These are phyloP conservation scores for Mactra quadrangularis DNA, from an alignment of 1,140 invertebrate species.

Conservation along the genomic window DNA sequence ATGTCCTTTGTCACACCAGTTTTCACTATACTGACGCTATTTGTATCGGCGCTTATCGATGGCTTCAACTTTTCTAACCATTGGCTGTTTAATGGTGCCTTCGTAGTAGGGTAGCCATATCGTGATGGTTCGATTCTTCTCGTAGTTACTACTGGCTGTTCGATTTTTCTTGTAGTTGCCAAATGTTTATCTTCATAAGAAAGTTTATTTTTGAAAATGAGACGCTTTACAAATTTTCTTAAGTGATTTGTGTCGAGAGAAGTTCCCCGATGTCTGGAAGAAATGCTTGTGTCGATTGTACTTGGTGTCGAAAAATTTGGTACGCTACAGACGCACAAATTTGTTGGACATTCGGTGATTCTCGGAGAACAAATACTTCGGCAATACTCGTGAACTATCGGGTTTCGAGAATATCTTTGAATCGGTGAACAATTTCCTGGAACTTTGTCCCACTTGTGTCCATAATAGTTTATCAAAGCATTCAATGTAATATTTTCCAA, in stretches of 20 bases:
- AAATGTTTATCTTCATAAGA: background rate
- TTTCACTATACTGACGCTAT: no score
- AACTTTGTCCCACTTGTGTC: background rate
- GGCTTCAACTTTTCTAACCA: no score
- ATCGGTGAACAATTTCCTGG: background rate
- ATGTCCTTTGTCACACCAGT: no score
- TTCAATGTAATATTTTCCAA: constrained; percentile 4
- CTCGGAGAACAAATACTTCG: constrained; percentile 1
- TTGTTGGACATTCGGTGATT: background rate
- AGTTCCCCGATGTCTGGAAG: background rate
- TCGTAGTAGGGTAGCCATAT: no score
- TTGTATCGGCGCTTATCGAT: no score
- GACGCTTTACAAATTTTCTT: constrained; percentile 7
- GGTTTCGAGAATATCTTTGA: background rate
- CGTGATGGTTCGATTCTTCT: no score
- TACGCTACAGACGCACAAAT: constrained; percentile 1
- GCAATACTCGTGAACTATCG: constrained; percentile 41
- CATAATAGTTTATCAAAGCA: constrained; percentile 4
- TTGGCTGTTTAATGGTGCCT: no score
- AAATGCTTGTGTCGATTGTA: background rate
- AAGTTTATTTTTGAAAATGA: constrained; percentile 2
- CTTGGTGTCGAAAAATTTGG: background rate
- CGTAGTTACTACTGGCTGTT: no score
- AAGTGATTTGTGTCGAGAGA: constrained; percentile 11
- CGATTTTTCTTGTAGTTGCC: background rate